Evolutionary conservation across 2,888 invertebrate species (phyloP).

Genomic region (Cantharis lateralis): DNA sequence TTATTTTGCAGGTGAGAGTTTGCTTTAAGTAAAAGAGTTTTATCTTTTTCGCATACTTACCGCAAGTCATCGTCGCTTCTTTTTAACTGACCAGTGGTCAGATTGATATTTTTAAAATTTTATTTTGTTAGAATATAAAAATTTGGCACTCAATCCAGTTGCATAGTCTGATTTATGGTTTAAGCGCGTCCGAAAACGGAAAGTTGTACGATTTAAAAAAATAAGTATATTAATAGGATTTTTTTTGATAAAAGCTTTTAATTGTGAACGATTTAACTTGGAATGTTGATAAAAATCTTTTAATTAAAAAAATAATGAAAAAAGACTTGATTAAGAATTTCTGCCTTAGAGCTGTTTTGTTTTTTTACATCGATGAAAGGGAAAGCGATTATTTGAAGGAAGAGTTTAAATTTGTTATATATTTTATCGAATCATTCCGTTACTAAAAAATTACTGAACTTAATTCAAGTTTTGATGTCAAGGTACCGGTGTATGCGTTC

Average conservation of each 20-base stretch:
- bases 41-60: too few relatives aligned
- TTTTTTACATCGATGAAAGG: neutral
- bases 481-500: neutral
- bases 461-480: neutral
- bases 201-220: neutral
- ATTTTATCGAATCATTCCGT: neutral
- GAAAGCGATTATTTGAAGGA: neutral
- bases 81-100: too few relatives aligned
- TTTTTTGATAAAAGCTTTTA: too few relatives aligned
- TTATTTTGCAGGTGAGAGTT: constrained; percentile 79
- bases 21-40: too few relatives aligned
- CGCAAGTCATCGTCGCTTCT: too few relatives aligned
- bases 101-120: too few relatives aligned
- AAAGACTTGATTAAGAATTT: neutral
- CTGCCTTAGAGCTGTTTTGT: neutral
- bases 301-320: neutral
- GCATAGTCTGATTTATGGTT: too few relatives aligned
- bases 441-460: neutral
- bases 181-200: neutral
- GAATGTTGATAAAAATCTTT: neutral
- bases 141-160: too few relatives aligned
- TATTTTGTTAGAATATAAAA: too few relatives aligned
- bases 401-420: neutral
- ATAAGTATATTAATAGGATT: neutral
- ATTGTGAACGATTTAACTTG: neutral